Percentiles rank a stretch among this genome's conserved stretches.
Evolutionary conservation across 2,113 vertebrate species (phyloP).

Genomic region (Passer montanus): DNA sequence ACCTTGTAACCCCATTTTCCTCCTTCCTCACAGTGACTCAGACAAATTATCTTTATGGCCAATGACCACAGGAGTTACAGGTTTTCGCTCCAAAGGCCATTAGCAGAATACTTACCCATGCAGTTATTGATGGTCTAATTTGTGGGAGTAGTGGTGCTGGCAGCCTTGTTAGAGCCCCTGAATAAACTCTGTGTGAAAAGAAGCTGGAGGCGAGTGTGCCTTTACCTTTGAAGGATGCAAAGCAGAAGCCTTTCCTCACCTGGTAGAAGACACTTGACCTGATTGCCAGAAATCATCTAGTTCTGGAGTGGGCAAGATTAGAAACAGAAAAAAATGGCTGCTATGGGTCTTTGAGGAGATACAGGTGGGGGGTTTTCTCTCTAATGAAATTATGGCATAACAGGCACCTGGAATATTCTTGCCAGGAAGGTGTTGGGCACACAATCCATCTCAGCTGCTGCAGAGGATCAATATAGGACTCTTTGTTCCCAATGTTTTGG

Average conservation of each 20-base stretch:
- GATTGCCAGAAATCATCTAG: neutral
- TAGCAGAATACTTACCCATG: neutral
- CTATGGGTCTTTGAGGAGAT: neutral
- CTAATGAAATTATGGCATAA: neutral
- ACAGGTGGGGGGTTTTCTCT: accelerated
- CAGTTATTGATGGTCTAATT: neutral
- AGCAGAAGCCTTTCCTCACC: neutral
- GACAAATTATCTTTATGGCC: neutral
- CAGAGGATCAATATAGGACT: neutral
- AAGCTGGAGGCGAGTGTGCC: neutral
- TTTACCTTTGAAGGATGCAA: neutral
- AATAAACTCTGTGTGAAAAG: neutral
- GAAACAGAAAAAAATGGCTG: neutral
- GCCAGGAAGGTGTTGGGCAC: neutral
- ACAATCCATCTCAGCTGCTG: neutral
- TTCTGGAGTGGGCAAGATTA: neutral
- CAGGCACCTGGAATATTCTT: neutral
- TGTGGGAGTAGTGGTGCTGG: neutral
- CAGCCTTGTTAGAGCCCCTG: neutral
- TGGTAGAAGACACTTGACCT: neutral
- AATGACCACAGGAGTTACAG: neutral
- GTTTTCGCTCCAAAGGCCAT: neutral
- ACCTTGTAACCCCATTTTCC: neutral
- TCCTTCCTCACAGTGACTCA: neutral
- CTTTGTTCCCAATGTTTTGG: neutral